phyloP scores from a whole-genome alignment of 2,888 invertebrate species.

The Brachylomia viminalis region DNA sequence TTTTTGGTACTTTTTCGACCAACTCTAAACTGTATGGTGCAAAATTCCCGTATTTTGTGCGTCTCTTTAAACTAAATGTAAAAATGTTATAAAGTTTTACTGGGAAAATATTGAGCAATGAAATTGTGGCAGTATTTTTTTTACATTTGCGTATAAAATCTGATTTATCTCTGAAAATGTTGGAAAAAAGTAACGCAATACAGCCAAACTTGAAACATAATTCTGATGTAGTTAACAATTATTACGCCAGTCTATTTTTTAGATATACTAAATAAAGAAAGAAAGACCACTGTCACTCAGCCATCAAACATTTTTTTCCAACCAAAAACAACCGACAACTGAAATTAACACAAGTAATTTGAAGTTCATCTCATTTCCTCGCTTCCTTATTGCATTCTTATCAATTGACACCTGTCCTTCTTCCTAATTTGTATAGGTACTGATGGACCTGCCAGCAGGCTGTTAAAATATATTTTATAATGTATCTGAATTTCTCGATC shows the following conservation, averaged over 20 bases:
- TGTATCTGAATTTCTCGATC: not conserved
- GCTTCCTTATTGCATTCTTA: slow-evolving; percentile 54
- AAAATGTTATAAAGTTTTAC: not conserved
- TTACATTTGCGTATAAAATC: not conserved
- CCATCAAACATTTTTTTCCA: not conserved
- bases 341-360: slow-evolving; percentile 46
- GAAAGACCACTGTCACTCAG: not conserved
- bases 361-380: slow-evolving; percentile 48
- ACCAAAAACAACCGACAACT: not conserved
- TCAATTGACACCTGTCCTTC: slow-evolving; percentile 46
- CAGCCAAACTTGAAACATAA: no score
- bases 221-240: no score
- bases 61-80: slow-evolving; percentile 17
- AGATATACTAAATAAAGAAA: no score
- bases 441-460: not conserved
- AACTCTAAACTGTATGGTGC: slow-evolving; percentile 1
- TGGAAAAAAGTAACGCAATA: not conserved
- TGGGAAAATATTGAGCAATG: not conserved
- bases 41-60: slow-evolving; percentile 5
- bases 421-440: slow-evolving; percentile 3
- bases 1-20: slow-evolving; percentile 58
- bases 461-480: not conserved
- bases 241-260: not conserved
- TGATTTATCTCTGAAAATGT: not conserved
- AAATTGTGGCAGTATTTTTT: not conserved